A percentile compares a stretch with the other conserved stretches of the same genome.
phyloP scores from a whole-genome alignment of 2,888 invertebrate species.

The Baccha elongata region DNA sequence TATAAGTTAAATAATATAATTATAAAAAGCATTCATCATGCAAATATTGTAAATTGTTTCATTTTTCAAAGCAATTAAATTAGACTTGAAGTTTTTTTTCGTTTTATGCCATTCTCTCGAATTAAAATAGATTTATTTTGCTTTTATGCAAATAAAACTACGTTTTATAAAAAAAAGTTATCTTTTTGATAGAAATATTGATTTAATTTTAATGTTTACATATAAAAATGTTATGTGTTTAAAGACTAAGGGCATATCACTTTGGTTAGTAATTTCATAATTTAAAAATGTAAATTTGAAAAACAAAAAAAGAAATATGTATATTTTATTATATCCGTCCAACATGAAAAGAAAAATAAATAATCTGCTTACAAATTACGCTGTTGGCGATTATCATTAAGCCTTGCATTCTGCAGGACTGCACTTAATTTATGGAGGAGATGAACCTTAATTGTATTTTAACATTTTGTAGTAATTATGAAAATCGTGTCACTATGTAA shows the following conservation, averaged over 20 bases:
- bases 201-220: too few relatives aligned
- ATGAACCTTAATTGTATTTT: conserved; percentile 70
- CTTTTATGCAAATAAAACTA: too few relatives aligned
- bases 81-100: too few relatives aligned
- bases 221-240: too few relatives aligned
- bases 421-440: conserved; percentile 64
- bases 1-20: too few relatives aligned
- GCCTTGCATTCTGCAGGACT: conserved; percentile 51
- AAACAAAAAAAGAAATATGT: neutral
- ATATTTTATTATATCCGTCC: neutral
- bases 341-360: conserved; percentile 27
- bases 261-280: neutral
- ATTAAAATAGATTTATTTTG: too few relatives aligned
- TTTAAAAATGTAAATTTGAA: conserved; percentile 23
- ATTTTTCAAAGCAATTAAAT: too few relatives aligned
- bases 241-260: neutral
- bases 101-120: too few relatives aligned
- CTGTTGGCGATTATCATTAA: conserved; percentile 69
- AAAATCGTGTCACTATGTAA: conserved; percentile 48
- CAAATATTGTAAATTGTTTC: too few relatives aligned
- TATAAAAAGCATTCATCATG: too few relatives aligned
- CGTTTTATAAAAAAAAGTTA: too few relatives aligned
- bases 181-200: too few relatives aligned
- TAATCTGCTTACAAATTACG: conserved; percentile 69
- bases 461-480: conserved; percentile 67